phyloP scores from a whole-genome alignment of 2,797 vertebrate genomes.

The Sebastes ruberrimus region DNA sequence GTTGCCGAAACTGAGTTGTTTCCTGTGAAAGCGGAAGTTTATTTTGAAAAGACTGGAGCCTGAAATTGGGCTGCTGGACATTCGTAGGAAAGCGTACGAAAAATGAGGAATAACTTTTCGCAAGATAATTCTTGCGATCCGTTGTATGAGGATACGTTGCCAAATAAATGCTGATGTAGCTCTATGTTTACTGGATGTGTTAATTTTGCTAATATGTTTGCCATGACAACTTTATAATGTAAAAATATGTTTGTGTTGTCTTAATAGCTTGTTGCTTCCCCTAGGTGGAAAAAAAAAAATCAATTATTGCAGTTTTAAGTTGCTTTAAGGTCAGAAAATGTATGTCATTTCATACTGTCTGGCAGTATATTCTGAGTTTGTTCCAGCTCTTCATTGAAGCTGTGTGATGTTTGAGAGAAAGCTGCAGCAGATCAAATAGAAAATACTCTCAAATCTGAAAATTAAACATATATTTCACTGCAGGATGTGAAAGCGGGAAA shows the following conservation, averaged over 20 bases:
- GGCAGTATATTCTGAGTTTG: not conserved
- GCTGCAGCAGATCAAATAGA: not conserved
- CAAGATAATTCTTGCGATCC: no score
- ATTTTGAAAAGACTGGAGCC: no score
- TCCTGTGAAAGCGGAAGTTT: no score
- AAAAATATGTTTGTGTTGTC: not conserved
- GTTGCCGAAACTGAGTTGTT: no score
- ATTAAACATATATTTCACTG: constrained; percentile 4
- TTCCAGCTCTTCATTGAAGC: not conserved
- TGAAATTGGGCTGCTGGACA: no score
- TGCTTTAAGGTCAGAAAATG: not conserved
- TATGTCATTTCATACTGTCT: not conserved
- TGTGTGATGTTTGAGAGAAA: not conserved
- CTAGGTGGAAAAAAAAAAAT: not conserved
- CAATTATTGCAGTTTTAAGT: not conserved
- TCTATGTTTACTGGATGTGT: not conserved
- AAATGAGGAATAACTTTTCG: no score
- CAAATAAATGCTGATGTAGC: not conserved
- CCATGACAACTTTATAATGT: not conserved
- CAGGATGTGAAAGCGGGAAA: not conserved
- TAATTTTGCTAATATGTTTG: not conserved
- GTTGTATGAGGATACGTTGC: not conserved
- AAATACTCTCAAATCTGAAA: constrained; percentile 18
- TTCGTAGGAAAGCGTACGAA: no score
- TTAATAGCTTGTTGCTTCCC: not conserved